These are phyloP conservation scores for Archaeoteleia sp. DNA, from an alignment of 2,888 invertebrate genomes.

Conservation along the genomic window DNA sequence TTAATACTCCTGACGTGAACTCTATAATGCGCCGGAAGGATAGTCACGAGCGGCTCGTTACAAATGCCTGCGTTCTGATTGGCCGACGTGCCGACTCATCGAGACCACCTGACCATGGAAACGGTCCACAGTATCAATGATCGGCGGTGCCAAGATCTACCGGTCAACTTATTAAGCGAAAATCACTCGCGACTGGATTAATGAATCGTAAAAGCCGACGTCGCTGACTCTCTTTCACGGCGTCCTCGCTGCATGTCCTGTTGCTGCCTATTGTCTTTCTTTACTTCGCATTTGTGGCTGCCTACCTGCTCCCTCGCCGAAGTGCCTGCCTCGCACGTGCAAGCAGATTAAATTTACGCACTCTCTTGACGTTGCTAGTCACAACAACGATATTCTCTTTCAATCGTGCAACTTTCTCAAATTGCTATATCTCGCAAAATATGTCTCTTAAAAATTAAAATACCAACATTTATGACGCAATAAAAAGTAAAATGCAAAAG, in stretches of 20 bases:
- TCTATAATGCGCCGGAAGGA: slow-evolving; percentile 18
- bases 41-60: slow-evolving; percentile 20
- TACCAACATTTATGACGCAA: no score
- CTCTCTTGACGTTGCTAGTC: slow-evolving; percentile 44
- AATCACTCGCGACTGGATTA: slow-evolving; percentile 60
- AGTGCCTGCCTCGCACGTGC: slow-evolving; percentile 38
- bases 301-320: slow-evolving; percentile 32
- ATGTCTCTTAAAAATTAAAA: no score
- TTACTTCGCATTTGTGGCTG: slow-evolving; percentile 37
- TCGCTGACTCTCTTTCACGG: slow-evolving; percentile 33
- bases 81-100: slow-evolving; percentile 56
- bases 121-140: slow-evolving; percentile 30
- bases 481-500: no score
- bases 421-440: slow-evolving; percentile 34
- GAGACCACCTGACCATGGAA: slow-evolving; percentile 56
- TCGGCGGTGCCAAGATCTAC: slow-evolving; percentile 51
- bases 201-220: slow-evolving; percentile 59
- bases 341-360: slow-evolving; percentile 50
- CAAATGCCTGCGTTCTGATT: slow-evolving; percentile 9
- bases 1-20: slow-evolving; percentile 4
- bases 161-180: slow-evolving; percentile 60
- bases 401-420: slow-evolving; percentile 45
- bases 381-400: slow-evolving; percentile 48
- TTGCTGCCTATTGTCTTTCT: slow-evolving; percentile 51
- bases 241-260: no score